Conservation (phyloP, 2,888 invertebrate species). For the Drosophila siamana region DNA sequence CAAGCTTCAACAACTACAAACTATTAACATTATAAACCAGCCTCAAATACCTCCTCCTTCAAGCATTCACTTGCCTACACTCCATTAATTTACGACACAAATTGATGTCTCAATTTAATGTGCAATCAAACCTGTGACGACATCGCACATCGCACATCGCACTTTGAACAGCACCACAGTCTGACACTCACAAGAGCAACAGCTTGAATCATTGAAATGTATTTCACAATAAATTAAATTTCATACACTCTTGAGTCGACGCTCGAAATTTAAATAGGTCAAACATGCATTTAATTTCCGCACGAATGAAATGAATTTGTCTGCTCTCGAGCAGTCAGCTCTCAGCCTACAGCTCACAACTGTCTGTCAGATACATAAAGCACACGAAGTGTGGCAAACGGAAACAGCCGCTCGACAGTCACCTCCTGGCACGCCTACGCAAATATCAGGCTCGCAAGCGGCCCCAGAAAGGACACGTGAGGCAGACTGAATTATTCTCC, state of each 20-base stretch:
- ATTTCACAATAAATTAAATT: constrained; percentile 70
- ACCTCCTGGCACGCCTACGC: constrained; percentile 15
- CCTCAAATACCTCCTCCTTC: neutral
- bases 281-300: constrained; percentile 80
- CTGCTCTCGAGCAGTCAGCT: constrained; percentile 35
- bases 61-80: neutral
- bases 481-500: constrained; percentile 30
- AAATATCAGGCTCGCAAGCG: neutral
- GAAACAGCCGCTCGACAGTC: constrained; percentile 23
- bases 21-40: neutral
- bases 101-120: constrained; percentile 20
- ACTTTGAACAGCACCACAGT: constrained; percentile 8
- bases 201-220: constrained; percentile 46
- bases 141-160: constrained; percentile 8
- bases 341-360: constrained; percentile 45
- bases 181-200: constrained; percentile 21
- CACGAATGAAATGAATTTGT: constrained; percentile 75
- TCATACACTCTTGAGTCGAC: constrained; percentile 35
- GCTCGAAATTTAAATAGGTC: constrained; percentile 74
- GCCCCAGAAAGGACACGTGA: constrained; percentile 55
- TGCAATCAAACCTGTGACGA: constrained; percentile 24
- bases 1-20: neutral
- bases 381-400: constrained; percentile 21
- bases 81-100: constrained; percentile 6
- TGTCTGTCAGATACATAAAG: constrained; percentile 67